These are phyloP conservation scores for Otolemur garnettii DNA, from an alignment of 2,113 vertebrate species.

Conservation along the genomic window DNA sequence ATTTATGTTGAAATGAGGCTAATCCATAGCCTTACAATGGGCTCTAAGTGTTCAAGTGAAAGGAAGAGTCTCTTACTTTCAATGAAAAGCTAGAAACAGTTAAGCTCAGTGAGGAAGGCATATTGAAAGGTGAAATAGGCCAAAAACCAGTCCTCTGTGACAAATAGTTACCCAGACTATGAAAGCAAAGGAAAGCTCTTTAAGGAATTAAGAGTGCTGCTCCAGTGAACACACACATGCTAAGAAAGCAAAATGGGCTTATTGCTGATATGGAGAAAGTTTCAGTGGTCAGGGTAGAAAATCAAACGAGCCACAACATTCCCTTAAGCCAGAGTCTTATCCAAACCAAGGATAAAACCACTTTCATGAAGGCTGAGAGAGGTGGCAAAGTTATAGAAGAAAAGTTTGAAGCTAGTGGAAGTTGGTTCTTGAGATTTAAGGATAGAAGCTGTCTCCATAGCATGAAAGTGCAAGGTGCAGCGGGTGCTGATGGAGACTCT, in stretches of 20 bases:
- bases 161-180: background rate
- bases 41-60: background rate
- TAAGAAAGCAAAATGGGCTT: background rate
- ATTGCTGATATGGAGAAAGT: background rate
- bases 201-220: background rate
- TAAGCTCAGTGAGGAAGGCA: background rate
- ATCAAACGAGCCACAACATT: background rate
- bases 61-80: background rate
- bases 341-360: background rate
- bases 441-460: background rate
- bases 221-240: background rate
- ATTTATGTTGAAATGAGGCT: background rate
- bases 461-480: background rate
- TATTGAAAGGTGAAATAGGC: background rate
- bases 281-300: background rate
- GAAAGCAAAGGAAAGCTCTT: background rate
- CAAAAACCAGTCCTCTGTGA: background rate
- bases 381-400: background rate
- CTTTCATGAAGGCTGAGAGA: background rate
- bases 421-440: background rate
- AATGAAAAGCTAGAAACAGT: background rate
- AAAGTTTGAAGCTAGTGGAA: background rate
- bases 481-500: background rate
- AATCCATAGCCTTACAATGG: background rate
- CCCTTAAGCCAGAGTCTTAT: background rate